Conservation (phyloP, 2,113 vertebrate genomes). For the Cynocephalus volans region DNA sequence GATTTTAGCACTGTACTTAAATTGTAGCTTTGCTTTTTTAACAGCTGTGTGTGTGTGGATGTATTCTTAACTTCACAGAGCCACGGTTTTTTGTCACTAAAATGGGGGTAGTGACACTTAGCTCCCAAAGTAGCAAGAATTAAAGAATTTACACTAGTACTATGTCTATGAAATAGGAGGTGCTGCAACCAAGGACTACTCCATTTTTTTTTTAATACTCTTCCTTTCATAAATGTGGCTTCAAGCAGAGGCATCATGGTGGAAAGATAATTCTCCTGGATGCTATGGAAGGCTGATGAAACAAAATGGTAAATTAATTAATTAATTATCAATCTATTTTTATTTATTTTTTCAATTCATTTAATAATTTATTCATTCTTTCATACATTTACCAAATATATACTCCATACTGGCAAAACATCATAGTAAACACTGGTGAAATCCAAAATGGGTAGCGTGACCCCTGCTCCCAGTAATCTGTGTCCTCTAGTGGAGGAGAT, state of each 20-base stretch:
- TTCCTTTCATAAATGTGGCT: conserved; percentile 14
- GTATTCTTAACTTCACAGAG: neutral
- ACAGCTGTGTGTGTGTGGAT: neutral
- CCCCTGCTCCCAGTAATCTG: neutral
- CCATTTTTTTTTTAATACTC: neutral
- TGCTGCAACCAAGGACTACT: neutral
- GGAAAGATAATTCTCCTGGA: neutral
- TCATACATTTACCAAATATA: neutral
- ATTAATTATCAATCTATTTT: neutral
- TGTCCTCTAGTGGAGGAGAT: neutral
- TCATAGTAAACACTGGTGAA: neutral
- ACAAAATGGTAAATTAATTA: conserved; percentile 3
- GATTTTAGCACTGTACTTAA: neutral
- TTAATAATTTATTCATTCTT: neutral
- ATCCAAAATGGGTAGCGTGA: neutral
- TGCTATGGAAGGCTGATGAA: neutral
- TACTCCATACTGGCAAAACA: neutral
- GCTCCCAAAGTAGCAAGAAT: neutral
- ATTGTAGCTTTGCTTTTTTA: neutral
- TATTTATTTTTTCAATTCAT: neutral
- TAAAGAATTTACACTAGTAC: neutral
- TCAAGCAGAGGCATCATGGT: neutral
- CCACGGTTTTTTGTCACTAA: neutral
- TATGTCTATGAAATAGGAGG: neutral
- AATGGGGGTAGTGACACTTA: neutral